Evolutionary conservation across 1,140 invertebrate species (phyloP), one percentile per base, ranked within the genome.

Genomic region (Drosophila triauraria): DNA sequence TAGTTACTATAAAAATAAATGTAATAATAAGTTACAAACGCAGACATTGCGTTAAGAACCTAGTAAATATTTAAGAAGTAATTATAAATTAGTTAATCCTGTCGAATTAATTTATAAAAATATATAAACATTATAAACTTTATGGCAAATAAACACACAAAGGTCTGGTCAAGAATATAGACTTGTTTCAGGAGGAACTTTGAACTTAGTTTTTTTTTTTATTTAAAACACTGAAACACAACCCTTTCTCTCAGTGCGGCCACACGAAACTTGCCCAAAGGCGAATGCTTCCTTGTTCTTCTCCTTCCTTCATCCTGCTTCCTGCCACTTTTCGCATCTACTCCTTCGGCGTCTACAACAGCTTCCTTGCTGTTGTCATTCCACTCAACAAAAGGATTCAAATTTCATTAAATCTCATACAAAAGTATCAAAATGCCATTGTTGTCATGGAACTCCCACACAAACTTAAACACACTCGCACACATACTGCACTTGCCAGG

Each of bases 331-430:
- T 25, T 13, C 27, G 20, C 62, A 44, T 25, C 43, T 44, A 17
- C 65, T 58, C 35, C 65, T 43, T 44, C 65, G 61, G 53, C 69
- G 47, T 78, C 65, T 62, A 40, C 38, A 32, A 56, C 53, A 71
- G 69, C 65, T 70, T 78, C 75, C 75, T 78, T 78, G 75, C 68
- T 68, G 78, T 75, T 80, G 78, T 80, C 69, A 80, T 80, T 74
- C 78, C 83, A 87, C 84, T 87, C 83, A 88, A 87, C 83, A 87
- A 87, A 87, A 87, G 84, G 83, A 87, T 87, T 87, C 84, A 87
- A 87, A 87, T 87, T 87, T 90, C 85, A 90, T 90, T 90, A 90
- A 90, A 90, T 90, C 85, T 90, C 85, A 85, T 90, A 90, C 85
- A 90, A 90, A 90, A 90, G 85, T 90, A 90, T 90, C 85, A 90